Percentiles rank a stretch among this genome's conserved stretches.
phyloP scores from a whole-genome alignment of 2,888 invertebrate species.

The Chymomyza caudatula region DNA sequence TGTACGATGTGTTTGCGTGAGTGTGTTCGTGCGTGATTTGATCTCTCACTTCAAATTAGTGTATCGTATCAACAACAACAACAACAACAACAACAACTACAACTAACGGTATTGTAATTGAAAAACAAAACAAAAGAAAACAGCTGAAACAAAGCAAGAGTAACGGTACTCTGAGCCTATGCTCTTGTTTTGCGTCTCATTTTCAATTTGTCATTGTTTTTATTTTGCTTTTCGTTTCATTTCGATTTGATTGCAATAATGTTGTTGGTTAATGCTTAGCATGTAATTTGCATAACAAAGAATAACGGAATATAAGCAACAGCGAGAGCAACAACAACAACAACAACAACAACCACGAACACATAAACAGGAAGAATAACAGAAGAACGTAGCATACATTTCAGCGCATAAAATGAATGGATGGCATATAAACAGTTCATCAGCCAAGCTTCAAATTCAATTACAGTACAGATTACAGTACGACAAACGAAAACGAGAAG shows the following conservation, averaged over 20 bases:
- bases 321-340: not conserved
- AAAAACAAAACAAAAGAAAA: not conserved
- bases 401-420: not conserved
- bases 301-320: not conserved
- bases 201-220: constrained; percentile 2
- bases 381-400: not conserved
- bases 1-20: not conserved
- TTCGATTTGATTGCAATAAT: not conserved
- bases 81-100: too few species aligned
- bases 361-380: not conserved
- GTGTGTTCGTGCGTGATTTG: not conserved
- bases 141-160: not conserved
- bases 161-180: not conserved
- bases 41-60: not conserved
- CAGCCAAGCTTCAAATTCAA: not conserved
- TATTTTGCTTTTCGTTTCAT: not conserved
- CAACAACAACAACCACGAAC: not conserved
- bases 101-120: not conserved
- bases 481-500: not conserved
- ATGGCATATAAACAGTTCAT: not conserved
- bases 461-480: not conserved
- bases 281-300: constrained; percentile 1
- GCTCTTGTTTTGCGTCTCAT: not conserved
- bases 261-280: not conserved
- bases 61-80: not conserved